Percentiles rank a stretch among this genome's conserved stretches.
These are phyloP conservation scores for Ochotona curzoniae DNA, from an alignment of 2,113 vertebrate species.

Conservation along the genomic window DNA sequence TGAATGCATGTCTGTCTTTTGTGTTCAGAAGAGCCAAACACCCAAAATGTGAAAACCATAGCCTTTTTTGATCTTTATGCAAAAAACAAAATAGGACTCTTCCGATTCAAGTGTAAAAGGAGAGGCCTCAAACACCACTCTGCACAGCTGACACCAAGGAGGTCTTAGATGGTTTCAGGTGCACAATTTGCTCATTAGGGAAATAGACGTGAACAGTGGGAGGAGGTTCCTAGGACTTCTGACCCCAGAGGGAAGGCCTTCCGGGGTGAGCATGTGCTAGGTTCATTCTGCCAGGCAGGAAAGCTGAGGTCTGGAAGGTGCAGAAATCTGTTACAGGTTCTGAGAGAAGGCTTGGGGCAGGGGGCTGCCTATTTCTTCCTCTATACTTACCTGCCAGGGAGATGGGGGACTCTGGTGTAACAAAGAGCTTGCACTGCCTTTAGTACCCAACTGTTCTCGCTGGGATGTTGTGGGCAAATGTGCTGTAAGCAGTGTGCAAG, in stretches of 20 bases:
- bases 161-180: neutral
- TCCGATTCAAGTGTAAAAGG: neutral
- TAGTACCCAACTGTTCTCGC: neutral
- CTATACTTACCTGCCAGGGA: neutral
- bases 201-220: neutral
- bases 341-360: neutral
- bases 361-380: neutral
- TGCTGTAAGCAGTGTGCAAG: fast-evolving
- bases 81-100: neutral
- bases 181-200: neutral
- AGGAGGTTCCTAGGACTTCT: neutral
- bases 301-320: neutral
- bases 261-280: neutral
- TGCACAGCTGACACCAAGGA: neutral
- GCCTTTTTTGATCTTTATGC: neutral
- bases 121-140: neutral
- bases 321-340: neutral
- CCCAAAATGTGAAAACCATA: neutral
- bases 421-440: neutral
- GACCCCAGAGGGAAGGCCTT: neutral
- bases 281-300: neutral
- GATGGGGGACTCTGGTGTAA: neutral
- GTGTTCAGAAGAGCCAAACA: neutral
- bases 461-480: neutral
- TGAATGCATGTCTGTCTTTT: neutral